Conservation (phyloP, 2,113 vertebrate genomes). For the Entomyzon cyanotis region DNA sequence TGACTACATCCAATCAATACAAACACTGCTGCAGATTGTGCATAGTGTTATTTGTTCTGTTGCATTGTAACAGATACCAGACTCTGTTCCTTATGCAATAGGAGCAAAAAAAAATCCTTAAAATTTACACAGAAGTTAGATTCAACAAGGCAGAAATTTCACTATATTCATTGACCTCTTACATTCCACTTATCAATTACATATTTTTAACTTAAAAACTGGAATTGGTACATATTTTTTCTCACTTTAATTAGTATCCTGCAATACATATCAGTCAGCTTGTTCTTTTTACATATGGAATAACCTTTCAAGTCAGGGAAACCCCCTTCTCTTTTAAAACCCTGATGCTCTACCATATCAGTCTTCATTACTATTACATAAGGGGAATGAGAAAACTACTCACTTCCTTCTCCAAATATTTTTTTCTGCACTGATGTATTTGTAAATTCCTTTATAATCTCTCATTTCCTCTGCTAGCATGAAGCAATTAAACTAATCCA, state of each 20-base stretch:
- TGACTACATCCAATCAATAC: not conserved
- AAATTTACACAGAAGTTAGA: not conserved
- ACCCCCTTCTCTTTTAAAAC: not conserved
- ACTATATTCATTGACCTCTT: not conserved
- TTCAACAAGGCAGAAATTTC: not conserved
- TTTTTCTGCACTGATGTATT: not conserved
- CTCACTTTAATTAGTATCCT: not conserved
- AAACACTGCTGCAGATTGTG: not conserved
- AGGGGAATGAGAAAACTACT: not conserved
- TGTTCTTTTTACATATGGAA: not conserved
- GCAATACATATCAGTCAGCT: not conserved
- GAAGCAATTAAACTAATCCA: conserved; percentile 14
- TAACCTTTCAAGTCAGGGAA: not conserved
- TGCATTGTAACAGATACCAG: not conserved
- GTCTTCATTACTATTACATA: not conserved
- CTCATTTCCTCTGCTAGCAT: not conserved
- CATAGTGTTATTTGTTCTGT: not conserved
- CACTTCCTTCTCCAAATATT: not conserved
- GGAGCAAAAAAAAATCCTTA: not conserved
- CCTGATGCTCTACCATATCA: not conserved
- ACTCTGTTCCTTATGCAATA: not conserved
- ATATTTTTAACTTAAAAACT: conserved; percentile 6
- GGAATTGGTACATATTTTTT: not conserved
- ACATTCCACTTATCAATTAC: not conserved
- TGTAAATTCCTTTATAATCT: conserved; percentile 1